Evolutionary conservation across 1,140 invertebrate genomes (phyloP), one percentile per base, ranked within the genome.

Genomic region (Helicoverpa armigera): DNA sequence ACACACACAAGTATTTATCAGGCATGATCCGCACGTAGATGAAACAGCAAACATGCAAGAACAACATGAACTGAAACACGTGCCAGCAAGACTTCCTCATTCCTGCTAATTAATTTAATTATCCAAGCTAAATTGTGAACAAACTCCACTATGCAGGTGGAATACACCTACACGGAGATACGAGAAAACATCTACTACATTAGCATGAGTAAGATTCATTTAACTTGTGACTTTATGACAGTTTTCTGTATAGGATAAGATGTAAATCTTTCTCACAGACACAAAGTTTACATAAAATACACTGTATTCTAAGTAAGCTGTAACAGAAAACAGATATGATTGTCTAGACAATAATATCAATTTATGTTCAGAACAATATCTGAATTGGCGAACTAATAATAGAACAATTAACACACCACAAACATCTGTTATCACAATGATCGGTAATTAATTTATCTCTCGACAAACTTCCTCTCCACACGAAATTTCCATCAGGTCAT

Each of bases 401-500:
- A 29, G 2, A 70, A 54, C 31, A 18, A 18, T 75, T n/a, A 61
- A 48, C 54, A 48, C 16, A 23, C n/a, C 73, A 51, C 3, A 2
- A 29, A 61, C 56, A 51, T 51, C 56, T 75, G 56, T 75, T 16
- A 31, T 53, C 69, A 54, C 56, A 18, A 3, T 31, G 3, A 43
- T 51, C 73, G 54, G 58, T 69, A 74, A 74, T 74, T 74, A 74
- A 74, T 74, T 35, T 54, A 74, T 75, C 54, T 35, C n/a, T 23
- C 5, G 31, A 31, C 51, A 16, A 50, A 61, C 50, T 72, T 72
- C 16, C n/a, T 29, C 31, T 75, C n/a, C 35, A 51, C 31, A 61
- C 29, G n/a, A 29, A 51, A 75, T 75, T 50, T 48, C 54, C 12
- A 50, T 50, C 29, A 53, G 11, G 31, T 50, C 56, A 50, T 60